Evolutionary conservation across 2,888 invertebrate species (phyloP), one percentile per base, ranked within the genome.

Genomic region (Oscheius sp.): DNA sequence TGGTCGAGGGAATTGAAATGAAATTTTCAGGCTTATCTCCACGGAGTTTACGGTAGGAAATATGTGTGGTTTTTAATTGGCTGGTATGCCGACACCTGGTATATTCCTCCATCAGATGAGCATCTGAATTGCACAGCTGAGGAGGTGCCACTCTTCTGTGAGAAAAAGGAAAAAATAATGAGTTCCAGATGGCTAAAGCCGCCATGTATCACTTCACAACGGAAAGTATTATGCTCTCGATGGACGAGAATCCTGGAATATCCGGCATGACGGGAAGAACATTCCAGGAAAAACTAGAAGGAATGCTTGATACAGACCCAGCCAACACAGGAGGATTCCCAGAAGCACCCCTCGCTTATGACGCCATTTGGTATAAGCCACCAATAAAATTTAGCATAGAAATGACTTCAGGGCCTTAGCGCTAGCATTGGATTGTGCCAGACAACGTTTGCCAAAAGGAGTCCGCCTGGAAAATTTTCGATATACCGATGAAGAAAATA

Each of bases 11-110:
- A n/a, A 63, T 45, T 17, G 29, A 57, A 12, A 29, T 33, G 42
- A 27, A 4, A 46, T 17, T 53, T 65, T 34, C 37, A 89, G 89
- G 89, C 88, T 82, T 96, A 93, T 89, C 94, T 93, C 86, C 93
- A 95, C 86, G 92, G 92, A 72, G 90, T 98, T 25, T 97, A 93
- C 87, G 98, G 97, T 17, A 93, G 94, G 82, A 93, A 93, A 45
- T 93, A 96, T 89, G 97, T 98, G 29, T 98, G 98, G 98, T 95
- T 97, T 88, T 95, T 98, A 88, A 97, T 98, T 84, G 98, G 96
- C 91, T 96, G 96, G 96, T 98, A 98, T 88, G 96, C 97, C 87
- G 96, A 98, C 88, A 95, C 96, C 87, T 99, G 98, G 98, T 98
- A 94, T 88, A 93, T 93, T 87, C 92, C 92, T 6, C 92, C 93